Conservation (phyloP, 2,888 invertebrate genomes). For the Lithodes maja region DNA sequence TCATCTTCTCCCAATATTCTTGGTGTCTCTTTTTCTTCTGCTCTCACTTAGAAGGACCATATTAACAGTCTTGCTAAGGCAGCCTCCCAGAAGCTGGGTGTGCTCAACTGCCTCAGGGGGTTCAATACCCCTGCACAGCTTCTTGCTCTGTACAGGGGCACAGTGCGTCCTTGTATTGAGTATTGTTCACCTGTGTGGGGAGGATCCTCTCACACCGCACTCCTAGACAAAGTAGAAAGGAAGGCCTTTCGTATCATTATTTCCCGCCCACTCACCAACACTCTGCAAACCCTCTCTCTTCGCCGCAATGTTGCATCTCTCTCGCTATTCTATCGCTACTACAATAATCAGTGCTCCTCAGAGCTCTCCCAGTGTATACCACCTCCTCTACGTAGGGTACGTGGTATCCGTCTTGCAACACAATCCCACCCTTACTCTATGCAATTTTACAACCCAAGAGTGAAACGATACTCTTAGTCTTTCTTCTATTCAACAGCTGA, state of each 20-base stretch:
- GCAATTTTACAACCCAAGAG: neutral
- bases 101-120: neutral
- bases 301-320: neutral
- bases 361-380: neutral
- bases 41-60: conserved; percentile 2
- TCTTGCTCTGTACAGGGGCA: neutral
- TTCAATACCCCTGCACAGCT: conserved; percentile 1
- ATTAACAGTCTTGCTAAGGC: neutral
- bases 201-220: neutral
- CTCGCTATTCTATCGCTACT: neutral
- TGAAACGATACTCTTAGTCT: neutral
- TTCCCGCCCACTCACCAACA: neutral
- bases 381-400: neutral
- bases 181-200: neutral
- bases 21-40: neutral
- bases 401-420: neutral
- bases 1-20: neutral
- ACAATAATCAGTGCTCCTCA: neutral
- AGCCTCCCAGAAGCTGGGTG: conserved; percentile 5
- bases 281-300: neutral
- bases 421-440: neutral
- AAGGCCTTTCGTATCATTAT: neutral
- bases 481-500: neutral
- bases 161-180: neutral
- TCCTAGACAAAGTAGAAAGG: neutral